Evolutionary conservation across 2,113 vertebrate genomes (phyloP), one percentile per base, ranked within the genome.

Genomic region (Poeciliopsis prolifica): DNA sequence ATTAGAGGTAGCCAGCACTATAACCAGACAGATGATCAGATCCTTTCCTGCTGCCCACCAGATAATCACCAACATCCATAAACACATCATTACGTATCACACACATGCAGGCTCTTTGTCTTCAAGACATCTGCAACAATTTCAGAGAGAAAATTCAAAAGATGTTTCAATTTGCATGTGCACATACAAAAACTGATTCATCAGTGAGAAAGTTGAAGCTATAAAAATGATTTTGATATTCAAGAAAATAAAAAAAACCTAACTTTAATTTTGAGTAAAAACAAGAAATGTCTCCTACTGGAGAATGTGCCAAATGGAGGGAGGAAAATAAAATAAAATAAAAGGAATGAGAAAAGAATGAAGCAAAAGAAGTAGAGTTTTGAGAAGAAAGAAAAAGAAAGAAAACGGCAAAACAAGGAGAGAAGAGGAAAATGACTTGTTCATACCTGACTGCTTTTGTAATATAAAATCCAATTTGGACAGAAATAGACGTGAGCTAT

Each of bases 381-480:
- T n/a, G 64, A 54, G 65, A 40, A 54, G 75, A 78, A 64, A 54
- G 65, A 74, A 68, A 96, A 95, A 96, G 94, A 95, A 94, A 78
- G 60, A 78, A 90, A 87, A 93, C 71, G 79, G 68, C 86, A 92
- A 79, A 83, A 87, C 69, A 87, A 62, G 71, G 37, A 78, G 82
- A 83, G 69, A 86, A 95, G 82, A 83, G 71, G 88, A 95, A 97
- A 98, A 98, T 96, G 95, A 96, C 95, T 97, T 96, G 96, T 96
- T 94, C 95, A 94, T 96, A 96, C 96, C 96, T 97, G 96, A 95
- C 95, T 95, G 95, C 93, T 90, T 94, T 60, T 81, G 94, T 95
- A 98, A 98, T 96, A 96, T 81, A 96, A 96, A 98, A 97, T 96
- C 96, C 97, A 98, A 95, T 98, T 98, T 95, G 94, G 95, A 96